phyloP scores from a whole-genome alignment of 2,113 vertebrate species.

The Tragelaphus buxtoni region DNA sequence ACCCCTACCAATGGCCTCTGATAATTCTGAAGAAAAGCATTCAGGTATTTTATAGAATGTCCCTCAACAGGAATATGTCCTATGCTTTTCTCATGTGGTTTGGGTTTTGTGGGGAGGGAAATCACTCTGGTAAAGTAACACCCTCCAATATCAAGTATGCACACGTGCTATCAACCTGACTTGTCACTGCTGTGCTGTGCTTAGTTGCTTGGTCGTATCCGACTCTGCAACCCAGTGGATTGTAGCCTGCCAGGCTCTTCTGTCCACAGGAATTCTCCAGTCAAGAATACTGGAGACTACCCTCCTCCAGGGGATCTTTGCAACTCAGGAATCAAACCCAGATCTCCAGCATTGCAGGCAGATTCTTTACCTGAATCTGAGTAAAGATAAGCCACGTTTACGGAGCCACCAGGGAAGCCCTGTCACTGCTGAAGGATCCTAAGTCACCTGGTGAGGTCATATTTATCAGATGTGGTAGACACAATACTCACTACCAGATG shows the following conservation, averaged over 20 bases:
- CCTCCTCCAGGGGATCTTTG: not conserved
- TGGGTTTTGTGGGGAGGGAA: not conserved
- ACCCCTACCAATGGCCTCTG: not conserved
- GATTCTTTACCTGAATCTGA: not conserved
- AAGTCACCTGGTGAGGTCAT: not conserved
- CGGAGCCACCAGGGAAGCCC: not conserved
- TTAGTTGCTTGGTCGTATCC: accelerated
- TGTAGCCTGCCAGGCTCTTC: not conserved
- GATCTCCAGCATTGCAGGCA: not conserved
- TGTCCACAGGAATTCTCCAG: not conserved
- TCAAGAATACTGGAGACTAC: not conserved
- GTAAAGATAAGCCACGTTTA: not conserved
- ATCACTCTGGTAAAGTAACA: not conserved
- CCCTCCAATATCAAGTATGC: not conserved
- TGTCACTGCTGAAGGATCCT: not conserved
- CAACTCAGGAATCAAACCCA: not conserved
- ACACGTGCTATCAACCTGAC: accelerated
- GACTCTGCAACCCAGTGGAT: not conserved
- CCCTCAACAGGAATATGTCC: not conserved
- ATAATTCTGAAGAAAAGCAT: not conserved
- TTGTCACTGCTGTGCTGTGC: not conserved
- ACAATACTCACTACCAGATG: not conserved
- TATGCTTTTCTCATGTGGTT: not conserved
- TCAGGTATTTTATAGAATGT: not conserved
- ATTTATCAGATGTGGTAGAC: not conserved